Evolutionary conservation across 2,797 vertebrate genomes (phyloP).

Genomic region (Gallinago nigripennis): DNA sequence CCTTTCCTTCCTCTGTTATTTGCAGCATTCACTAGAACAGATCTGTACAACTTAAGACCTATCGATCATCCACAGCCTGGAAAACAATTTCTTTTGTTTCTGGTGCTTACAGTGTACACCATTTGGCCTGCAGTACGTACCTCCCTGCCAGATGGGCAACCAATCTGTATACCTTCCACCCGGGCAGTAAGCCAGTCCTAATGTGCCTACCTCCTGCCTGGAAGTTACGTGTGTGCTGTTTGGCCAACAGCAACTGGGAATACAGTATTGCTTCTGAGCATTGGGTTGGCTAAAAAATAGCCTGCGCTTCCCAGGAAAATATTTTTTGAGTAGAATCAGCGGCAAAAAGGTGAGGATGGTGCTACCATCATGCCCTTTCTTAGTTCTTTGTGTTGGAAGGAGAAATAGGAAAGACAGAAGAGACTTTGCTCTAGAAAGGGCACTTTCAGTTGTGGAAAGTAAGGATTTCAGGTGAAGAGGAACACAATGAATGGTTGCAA

Average conservation of each 20-base stretch:
- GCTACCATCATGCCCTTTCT: not conserved
- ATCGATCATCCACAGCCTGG: not conserved
- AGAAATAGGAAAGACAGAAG: not conserved
- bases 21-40: not conserved
- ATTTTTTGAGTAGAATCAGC: not conserved
- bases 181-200: slow-evolving; percentile 25
- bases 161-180: slow-evolving; percentile 25
- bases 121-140: slow-evolving; percentile 27
- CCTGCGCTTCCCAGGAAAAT: slow-evolving; percentile 40
- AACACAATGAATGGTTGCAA: not conserved
- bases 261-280: slow-evolving; percentile 2
- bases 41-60: not conserved
- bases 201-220: slow-evolving; percentile 52
- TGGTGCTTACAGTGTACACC: not conserved
- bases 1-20: not conserved
- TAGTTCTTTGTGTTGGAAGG: slow-evolving; percentile 6
- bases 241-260: slow-evolving; percentile 17
- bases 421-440: not conserved
- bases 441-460: not conserved
- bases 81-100: slow-evolving; percentile 39
- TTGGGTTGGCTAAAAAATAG: not conserved
- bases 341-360: not conserved
- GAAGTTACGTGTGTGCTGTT: not conserved
- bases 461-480: not conserved
- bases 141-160: slow-evolving; percentile 56